Percentiles rank a stretch among this genome's conserved stretches.
phyloP scores from a whole-genome alignment of 2,888 invertebrate genomes.

The Archips crataeganus region DNA sequence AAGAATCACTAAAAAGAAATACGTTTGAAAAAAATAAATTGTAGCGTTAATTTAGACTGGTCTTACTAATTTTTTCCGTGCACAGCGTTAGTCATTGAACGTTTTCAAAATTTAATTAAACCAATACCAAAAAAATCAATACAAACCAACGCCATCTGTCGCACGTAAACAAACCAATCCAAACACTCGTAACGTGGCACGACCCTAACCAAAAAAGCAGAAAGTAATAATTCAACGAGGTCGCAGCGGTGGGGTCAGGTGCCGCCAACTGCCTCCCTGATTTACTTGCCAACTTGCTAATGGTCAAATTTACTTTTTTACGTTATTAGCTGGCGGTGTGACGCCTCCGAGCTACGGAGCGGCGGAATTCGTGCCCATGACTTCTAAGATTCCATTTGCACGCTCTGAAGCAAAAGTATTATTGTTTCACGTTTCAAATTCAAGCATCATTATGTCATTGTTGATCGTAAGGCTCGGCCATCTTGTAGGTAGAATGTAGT shows the following conservation, averaged over 20 bases:
- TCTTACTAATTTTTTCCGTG: too few species aligned
- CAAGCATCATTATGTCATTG: not conserved
- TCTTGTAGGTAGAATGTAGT: not conserved
- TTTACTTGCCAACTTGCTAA: conserved; percentile 58
- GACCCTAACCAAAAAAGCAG: conserved; percentile 56
- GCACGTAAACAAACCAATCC: conserved; percentile 27
- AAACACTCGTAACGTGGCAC: conserved; percentile 35
- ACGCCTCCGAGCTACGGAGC: conserved; percentile 21
- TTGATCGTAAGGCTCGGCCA: not conserved
- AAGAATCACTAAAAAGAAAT: too few species aligned
- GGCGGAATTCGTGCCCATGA: conserved; percentile 2
- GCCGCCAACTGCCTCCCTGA: conserved; percentile 55
- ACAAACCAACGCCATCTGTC: conserved; percentile 7
- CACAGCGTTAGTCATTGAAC: not conserved
- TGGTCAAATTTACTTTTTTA: conserved; percentile 52
- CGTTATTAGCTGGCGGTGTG: conserved; percentile 46
- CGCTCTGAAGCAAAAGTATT: not conserved
- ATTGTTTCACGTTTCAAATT: not conserved
- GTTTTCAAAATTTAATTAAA: conserved; percentile 24
- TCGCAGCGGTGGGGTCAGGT: conserved; percentile 55
- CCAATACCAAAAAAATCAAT: conserved; percentile 41
- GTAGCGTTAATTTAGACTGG: too few species aligned
- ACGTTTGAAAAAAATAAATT: too few species aligned
- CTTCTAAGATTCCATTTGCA: not conserved
- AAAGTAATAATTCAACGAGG: conserved; percentile 53